Base-by-base conservation (phyloP, 2,888 invertebrate genomes). In the Orgyia antiqua region DNA sequence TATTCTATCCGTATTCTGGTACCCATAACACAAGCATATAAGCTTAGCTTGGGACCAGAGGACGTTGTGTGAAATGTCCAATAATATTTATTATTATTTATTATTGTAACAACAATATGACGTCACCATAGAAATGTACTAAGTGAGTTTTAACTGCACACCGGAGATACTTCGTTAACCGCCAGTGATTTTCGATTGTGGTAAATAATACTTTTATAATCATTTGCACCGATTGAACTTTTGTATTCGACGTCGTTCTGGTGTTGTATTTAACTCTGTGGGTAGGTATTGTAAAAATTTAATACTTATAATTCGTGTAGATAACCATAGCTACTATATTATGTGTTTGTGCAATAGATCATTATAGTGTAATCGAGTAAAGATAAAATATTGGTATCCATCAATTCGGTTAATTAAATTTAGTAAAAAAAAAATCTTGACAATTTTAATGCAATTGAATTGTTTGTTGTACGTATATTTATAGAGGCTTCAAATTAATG, bases 341-440 rank as follows among this genome's bases (percentile, higher is more conserved):
- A 70, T 74, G 80, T 83, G 80, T 83, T 75, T 78, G 80, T 83
- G 84, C 78, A 74, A 82, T 83, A 82, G 80, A 67, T 73, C 64
- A 61, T 47, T 60, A 63, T 63, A 64, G 57, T 58, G n/a, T 54
- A 53, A 61, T 42, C 61, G 66, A 67, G 57, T n/a, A n/a, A n/a
- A n/a, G n/a, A n/a, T n/a, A n/a, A 60, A 56, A 56, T 55, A 53
- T 60, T 55, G 50, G 45, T 11, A 52, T 61, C 42, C 58, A 57
- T 71, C 41, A 59, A 58, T 51, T 59, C 53, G 58, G 62, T 61
- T 57, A 49, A 53, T 40, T 17, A 10, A 37, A n/a, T n/a, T n/a
- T n/a, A n/a, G n/a, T n/a, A n/a, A n/a, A n/a, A n/a, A n/a, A n/a
- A n/a, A 58, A 51, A 54, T 71, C 59, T 72, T 65, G 67, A 68